Percentiles rank a stretch among this genome's conserved stretches.
These are phyloP conservation scores for Cetonia aurata DNA, from an alignment of 2,888 invertebrate genomes.

Conservation along the genomic window DNA sequence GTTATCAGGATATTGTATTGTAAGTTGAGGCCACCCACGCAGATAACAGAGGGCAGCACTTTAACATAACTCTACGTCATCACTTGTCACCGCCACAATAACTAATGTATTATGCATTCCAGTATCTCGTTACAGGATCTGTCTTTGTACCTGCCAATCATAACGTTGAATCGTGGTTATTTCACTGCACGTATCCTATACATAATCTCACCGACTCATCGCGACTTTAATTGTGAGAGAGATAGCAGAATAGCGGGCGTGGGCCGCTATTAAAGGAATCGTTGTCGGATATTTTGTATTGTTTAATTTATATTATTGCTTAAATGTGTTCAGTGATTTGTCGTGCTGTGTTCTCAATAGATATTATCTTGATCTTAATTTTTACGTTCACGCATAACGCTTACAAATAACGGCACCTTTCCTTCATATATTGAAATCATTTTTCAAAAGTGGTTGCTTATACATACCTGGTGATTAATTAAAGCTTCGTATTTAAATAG, in stretches of 20 bases:
- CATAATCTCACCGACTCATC: constrained; percentile 34
- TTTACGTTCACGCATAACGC: constrained; percentile 45
- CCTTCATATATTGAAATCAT: too few species aligned
- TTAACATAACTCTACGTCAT: constrained; percentile 61
- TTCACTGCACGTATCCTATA: constrained; percentile 45
- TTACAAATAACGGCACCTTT: too few species aligned
- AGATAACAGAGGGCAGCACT: constrained; percentile 52
- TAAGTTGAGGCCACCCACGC: constrained; percentile 54
- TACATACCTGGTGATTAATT: too few species aligned
- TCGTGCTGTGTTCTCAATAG: constrained; percentile 56
- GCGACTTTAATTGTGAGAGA: constrained; percentile 33
- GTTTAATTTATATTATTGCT: constrained; percentile 58
- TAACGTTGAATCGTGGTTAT: constrained; percentile 44
- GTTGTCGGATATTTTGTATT: constrained; percentile 53
- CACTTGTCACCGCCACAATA: constrained; percentile 62
- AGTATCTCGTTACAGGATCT: constrained; percentile 58
- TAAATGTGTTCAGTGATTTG: constrained; percentile 61
- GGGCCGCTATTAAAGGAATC: constrained; percentile 42
- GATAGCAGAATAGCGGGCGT: constrained; percentile 25
- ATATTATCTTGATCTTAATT: constrained; percentile 57
- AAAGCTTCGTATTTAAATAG: too few species aligned
- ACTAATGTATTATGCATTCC: constrained; percentile 62
- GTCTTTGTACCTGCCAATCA: constrained; percentile 60
- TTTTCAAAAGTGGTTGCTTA: too few species aligned
- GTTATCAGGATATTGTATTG: constrained; percentile 48